Percentiles rank a stretch among this genome's conserved stretches.
phyloP scores from a whole-genome alignment of 1,140 invertebrate species.

The Psix sp. region DNA sequence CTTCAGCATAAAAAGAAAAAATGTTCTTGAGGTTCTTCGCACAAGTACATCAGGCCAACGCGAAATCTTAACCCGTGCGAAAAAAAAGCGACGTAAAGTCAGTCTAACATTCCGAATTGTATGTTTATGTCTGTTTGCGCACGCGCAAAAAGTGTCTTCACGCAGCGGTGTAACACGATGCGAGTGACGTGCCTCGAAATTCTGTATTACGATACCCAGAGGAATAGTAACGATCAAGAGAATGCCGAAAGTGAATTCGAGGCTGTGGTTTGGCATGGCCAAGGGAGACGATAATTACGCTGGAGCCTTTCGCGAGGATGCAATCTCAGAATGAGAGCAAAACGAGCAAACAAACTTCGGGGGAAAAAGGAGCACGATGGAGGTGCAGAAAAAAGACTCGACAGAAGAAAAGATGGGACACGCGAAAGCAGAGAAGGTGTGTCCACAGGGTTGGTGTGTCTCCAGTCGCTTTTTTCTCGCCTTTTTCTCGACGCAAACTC shows the following conservation, averaged over 20 bases:
- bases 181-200: constrained; percentile 10
- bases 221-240: constrained; percentile 51
- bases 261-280: constrained; percentile 29
- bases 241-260: constrained; percentile 51
- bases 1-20: no score
- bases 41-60: no score
- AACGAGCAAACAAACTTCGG: no score
- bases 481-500: constrained; percentile 43
- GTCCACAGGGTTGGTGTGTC: constrained; percentile 22
- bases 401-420: constrained; percentile 16
- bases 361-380: constrained; percentile 7
- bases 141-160: constrained; percentile 22
- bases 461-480: constrained; percentile 32
- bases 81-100: no score
- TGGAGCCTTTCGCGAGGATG: constrained; percentile 22
- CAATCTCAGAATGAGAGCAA: constrained; percentile 27
- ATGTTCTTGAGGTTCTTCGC: no score
- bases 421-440: constrained; percentile 37
- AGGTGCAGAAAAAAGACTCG: not conserved
- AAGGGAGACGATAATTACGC: constrained; percentile 42
- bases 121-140: constrained; percentile 1
- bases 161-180: constrained; percentile 25
- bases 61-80: no score
- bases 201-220: constrained; percentile 24
- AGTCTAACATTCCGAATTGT: not conserved